These are phyloP conservation scores for Aeoliscus strigatus DNA, from an alignment of 2,797 vertebrate genomes.

Conservation along the genomic window DNA sequence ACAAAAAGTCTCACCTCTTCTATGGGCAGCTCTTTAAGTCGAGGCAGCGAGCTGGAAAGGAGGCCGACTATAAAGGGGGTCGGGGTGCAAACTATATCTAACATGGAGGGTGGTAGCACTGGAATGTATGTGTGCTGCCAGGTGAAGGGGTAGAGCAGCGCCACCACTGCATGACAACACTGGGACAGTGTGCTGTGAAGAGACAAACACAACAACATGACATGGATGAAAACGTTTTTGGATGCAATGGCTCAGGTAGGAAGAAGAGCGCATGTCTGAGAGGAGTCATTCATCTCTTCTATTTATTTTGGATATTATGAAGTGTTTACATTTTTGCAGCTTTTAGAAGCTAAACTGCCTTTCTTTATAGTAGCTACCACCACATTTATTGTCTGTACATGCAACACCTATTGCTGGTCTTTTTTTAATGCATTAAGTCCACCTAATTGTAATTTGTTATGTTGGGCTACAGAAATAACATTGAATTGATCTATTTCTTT, in stretches of 20 bases:
- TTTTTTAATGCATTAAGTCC: too few species aligned
- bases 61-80: slow-evolving; percentile 96
- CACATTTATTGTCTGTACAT: too few species aligned
- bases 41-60: slow-evolving; percentile 89
- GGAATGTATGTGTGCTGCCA: slow-evolving; percentile 99
- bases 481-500: too few species aligned
- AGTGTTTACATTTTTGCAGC: neutral
- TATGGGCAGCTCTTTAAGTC: slow-evolving; percentile 90
- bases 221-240: too few species aligned
- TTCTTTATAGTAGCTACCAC: too few species aligned
- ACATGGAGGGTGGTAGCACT: slow-evolving; percentile 91
- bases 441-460: too few species aligned
- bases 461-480: too few species aligned
- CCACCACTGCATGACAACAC: slow-evolving; percentile 93
- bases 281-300: neutral
- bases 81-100: slow-evolving; percentile 96
- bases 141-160: slow-evolving; percentile 92
- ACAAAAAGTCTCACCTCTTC: slow-evolving; percentile 81
- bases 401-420: too few species aligned
- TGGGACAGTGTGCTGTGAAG: slow-evolving; percentile 87
- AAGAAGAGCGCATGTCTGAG: too few species aligned
- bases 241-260: too few species aligned
- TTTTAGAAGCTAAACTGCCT: neutral
- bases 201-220: slow-evolving; percentile 6
- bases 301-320: neutral